Percentiles rank a stretch among this genome's conserved stretches.
These are phyloP conservation scores for Scaptomyza polygonia DNA, from an alignment of 2,888 invertebrate species.

Conservation along the genomic window DNA sequence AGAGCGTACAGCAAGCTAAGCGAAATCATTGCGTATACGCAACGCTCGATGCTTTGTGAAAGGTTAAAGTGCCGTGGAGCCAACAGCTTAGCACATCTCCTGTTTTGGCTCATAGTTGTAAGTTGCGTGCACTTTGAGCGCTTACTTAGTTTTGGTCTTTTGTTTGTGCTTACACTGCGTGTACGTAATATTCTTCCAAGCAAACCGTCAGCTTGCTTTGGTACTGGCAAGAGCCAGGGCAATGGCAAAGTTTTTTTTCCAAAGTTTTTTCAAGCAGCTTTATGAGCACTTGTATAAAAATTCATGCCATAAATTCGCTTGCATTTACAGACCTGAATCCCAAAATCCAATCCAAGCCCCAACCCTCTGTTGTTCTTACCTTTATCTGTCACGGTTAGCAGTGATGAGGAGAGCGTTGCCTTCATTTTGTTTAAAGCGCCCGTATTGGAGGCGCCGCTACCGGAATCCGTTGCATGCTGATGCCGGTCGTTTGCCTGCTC, in stretches of 20 bases:
- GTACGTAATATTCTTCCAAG: conserved; percentile 43
- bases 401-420: conserved; percentile 91
- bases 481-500: conserved; percentile 86
- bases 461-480: conserved; percentile 82
- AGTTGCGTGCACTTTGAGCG: conserved; percentile 63
- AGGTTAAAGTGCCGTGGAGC: conserved; percentile 27
- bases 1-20: conserved; percentile 18
- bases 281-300: conserved; percentile 70
- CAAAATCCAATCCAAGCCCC: neutral
- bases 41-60: conserved; percentile 42
- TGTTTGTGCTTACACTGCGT: conserved; percentile 53
- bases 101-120: conserved; percentile 53
- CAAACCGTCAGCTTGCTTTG: conserved; percentile 43
- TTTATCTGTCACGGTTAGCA: conserved; percentile 93
- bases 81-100: conserved; percentile 41
- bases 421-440: conserved; percentile 91
- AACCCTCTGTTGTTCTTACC: conserved; percentile 83
- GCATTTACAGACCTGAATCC: conserved; percentile 41
- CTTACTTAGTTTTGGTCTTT: conserved; percentile 52
- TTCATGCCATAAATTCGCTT: conserved; percentile 67
- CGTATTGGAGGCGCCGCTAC: conserved; percentile 84
- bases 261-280: conserved; percentile 61
- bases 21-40: conserved; percentile 62
- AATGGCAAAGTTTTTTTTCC: conserved; percentile 44
- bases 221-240: conserved; percentile 16